Conservation (phyloP, 1,140 invertebrate genomes). For the Helicoverpa armigera region DNA sequence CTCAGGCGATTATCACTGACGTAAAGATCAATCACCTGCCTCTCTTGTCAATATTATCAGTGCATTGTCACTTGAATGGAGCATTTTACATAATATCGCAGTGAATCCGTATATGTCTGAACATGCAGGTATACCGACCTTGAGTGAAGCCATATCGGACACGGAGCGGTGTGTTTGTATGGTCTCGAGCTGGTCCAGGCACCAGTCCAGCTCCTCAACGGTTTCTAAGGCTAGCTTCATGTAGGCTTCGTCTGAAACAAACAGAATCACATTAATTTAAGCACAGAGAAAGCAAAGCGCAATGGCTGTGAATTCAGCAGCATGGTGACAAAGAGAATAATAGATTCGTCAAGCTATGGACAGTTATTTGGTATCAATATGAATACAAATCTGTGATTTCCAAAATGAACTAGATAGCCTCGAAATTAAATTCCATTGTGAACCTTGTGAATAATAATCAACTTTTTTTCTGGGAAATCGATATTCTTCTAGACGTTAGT, state of each 20-base stretch:
- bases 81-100: background rate
- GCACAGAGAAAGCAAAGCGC: too few species aligned
- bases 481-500: background rate
- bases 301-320: too few species aligned
- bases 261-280: slow-evolving; percentile 15
- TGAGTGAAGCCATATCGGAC: slow-evolving; percentile 99
- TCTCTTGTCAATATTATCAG: slow-evolving; percentile 3
- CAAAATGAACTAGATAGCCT: background rate
- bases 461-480: background rate
- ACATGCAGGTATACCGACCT: slow-evolving; percentile 89
- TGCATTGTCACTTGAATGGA: background rate
- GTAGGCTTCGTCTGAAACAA: slow-evolving; percentile 93
- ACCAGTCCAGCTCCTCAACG: slow-evolving; percentile 99
- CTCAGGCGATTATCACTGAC: slow-evolving; percentile 3
- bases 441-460: background rate
- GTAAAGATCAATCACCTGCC: slow-evolving; percentile 42
- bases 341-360: too few species aligned
- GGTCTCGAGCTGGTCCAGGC: slow-evolving; percentile 99
- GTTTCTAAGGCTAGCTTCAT: slow-evolving; percentile 97
- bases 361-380: background rate
- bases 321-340: too few species aligned
- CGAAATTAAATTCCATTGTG: background rate
- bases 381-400: slow-evolving; percentile 25
- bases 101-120: slow-evolving; percentile 31
- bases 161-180: slow-evolving; percentile 99